Evolutionary conservation across 2,888 invertebrate species (phyloP), one percentile per base, ranked within the genome.

Genomic region (Leptinotarsa rubiginosa): DNA sequence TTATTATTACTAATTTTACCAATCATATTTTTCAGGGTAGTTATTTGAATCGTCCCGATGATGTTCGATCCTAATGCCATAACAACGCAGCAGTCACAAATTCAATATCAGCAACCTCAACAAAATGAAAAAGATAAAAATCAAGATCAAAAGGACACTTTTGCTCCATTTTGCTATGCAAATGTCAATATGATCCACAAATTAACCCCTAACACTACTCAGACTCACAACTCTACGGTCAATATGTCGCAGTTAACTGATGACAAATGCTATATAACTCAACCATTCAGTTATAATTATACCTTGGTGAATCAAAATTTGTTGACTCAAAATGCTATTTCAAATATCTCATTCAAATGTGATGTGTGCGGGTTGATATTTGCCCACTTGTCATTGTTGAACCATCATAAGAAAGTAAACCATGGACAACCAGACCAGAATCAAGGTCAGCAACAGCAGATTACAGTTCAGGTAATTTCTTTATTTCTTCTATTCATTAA

Each of bases 301-400:
- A 95, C 95, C 3, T 89, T 96, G 80, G 88, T 88, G 47, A 96
- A 96, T 87, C 96, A 96, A 87, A 95, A 96, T 94, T 94, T 95
- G 83, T 90, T 95, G 75, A 92, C 94, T 25, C 92, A 93, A 85
- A 93, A 93, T 83, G 92, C 93, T 73, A 93, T 93, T 85, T 92
- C 94, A 18, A 95, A 94, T 85, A 95, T 95, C 41, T 95, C 95
- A 81, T 96, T 95, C 86, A 96, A 96, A 88, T 96, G 96, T 88
- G 96, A 96, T 87, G 93, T 95, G 12, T 96, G 96, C 84, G 95
- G 95, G 64, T 89, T 95, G 76, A 95, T 95, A 90, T 96, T 96
- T 87, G 94, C 94, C 1, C 95, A 96, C 85, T 90, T 95, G 78
- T 92, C 94, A 65, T 87, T 95, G 74, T 88, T 96, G n/a, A 95